Evolutionary conservation across 2,888 invertebrate genomes (phyloP).

Genomic region (Noctua pronuba): DNA sequence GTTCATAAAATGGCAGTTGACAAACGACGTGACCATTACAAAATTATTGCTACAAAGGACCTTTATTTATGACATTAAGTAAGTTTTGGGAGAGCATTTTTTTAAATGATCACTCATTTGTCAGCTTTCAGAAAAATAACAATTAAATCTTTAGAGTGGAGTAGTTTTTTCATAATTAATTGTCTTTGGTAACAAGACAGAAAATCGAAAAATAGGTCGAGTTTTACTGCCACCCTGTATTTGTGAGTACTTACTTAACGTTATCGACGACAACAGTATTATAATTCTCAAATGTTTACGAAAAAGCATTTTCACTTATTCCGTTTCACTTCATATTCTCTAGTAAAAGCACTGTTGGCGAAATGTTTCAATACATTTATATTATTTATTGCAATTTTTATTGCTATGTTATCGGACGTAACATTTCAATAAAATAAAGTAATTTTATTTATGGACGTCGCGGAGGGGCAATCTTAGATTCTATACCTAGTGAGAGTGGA

Average conservation of each 20-base stretch:
- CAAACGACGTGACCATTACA: too few relatives aligned
- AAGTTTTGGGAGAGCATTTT: too few relatives aligned
- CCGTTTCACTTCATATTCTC: slow-evolving; percentile 4
- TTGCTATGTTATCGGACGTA: slow-evolving; percentile 1
- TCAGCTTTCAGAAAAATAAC: too few relatives aligned
- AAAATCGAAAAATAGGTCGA: too few relatives aligned
- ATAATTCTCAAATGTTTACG: slow-evolving; percentile 33
- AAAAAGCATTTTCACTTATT: slow-evolving; percentile 27
- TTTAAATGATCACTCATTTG: too few relatives aligned
- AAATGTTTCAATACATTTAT: not conserved
- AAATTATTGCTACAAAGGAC: too few relatives aligned
- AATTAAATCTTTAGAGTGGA: too few relatives aligned
- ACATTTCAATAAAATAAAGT: slow-evolving; percentile 9
- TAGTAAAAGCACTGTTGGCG: not conserved
- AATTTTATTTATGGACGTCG: not conserved
- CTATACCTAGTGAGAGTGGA: not conserved
- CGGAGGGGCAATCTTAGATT: not conserved
- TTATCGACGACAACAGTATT: slow-evolving; percentile 22
- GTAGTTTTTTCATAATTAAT: too few relatives aligned
- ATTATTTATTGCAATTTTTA: slow-evolving; percentile 35
- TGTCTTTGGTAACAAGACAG: too few relatives aligned
- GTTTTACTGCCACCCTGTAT: too few relatives aligned
- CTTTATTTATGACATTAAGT: too few relatives aligned
- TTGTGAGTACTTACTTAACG: slow-evolving; percentile 29
- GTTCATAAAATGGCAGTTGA: too few relatives aligned